Base-by-base conservation (phyloP, 2,797 vertebrate genomes). In the Catostomus latipinnis region DNA sequence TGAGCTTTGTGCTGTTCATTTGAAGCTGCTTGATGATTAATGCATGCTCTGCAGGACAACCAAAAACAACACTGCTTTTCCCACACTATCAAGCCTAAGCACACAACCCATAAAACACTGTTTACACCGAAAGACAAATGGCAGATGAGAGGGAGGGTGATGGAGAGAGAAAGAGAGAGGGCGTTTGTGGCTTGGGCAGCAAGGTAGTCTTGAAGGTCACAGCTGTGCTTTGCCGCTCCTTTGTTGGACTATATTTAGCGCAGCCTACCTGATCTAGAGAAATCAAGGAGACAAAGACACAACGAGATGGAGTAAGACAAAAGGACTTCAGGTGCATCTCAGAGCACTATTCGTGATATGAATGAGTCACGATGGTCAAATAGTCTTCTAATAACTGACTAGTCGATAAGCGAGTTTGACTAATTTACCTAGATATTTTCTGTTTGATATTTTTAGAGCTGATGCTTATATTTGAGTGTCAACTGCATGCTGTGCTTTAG, bases 181-280 rank as follows among this genome's bases (percentile, higher is more conserved):
- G 34, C 3, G 4, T 34, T 34, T 34, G 16, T 12, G 65, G 74
- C 50, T 67, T 71, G 34, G 80, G 84, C 83, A 78, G 86, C 72
- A 78, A 86, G 82, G 83, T 80, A 80, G 82, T 88, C 88, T 85
- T 91, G 88, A 94, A 94, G 92, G 92, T 93, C 91, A 91, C 83
- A 79, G 74, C 84, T 85, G 88, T 90, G 86, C 71, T 88, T 84
- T 87, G 85, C 80, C 73, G 78, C 84, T 88, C 74, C 87, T 91
- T 86, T 87, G 75, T 85, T 81, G 50, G 68, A 87, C 88, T 93
- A 92, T 94, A 93, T 93, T 93, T 92, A 92, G 88, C 88, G 52
- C 78, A 82, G 85, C 86, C 89, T 89, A 90, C 91, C 90, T 86
- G 85, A 92, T 91, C 88, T 84, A 81, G 88, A 87, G 89, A 88